These are phyloP conservation scores for Clostera curtula DNA, from an alignment of 2,888 invertebrate species.

Conservation along the genomic window DNA sequence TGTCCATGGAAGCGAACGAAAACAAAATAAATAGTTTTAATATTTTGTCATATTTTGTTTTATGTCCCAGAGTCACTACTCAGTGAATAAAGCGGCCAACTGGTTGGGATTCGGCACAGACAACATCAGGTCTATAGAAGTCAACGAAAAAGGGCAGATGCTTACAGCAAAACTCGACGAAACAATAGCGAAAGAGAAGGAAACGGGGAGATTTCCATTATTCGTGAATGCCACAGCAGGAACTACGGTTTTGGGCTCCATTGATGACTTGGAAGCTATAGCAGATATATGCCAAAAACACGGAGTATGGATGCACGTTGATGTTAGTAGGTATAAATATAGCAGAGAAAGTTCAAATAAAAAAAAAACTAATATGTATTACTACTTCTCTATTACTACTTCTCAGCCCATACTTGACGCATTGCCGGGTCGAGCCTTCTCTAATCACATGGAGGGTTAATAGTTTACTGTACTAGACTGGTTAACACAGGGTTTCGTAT, in stretches of 20 bases:
- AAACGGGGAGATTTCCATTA: conserved; percentile 74
- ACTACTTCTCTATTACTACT: too few species aligned
- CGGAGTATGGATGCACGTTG: conserved; percentile 87
- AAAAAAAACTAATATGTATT: not conserved
- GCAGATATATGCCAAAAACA: conserved; percentile 80
- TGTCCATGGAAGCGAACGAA: too few species aligned
- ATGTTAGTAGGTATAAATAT: conserved; percentile 68
- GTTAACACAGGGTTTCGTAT: too few species aligned
- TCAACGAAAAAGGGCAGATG: conserved; percentile 82
- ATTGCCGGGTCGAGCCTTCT: too few species aligned
- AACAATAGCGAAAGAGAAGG: conserved; percentile 65
- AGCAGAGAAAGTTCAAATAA: not conserved
- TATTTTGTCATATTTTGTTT: too few species aligned
- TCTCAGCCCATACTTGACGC: too few species aligned
- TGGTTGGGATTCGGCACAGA: conserved; percentile 91
- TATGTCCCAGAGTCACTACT: conserved; percentile 85
- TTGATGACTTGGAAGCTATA: conserved; percentile 82
- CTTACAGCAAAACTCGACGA: conserved; percentile 73
- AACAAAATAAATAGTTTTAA: too few species aligned
- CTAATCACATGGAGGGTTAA: too few species aligned
- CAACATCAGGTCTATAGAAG: conserved; percentile 77
- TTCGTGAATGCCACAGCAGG: conserved; percentile 86
- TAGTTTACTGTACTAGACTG: too few species aligned
- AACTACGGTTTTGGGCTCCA: conserved; percentile 89
- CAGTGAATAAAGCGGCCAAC: conserved; percentile 85